Conservation (phyloP, 2,797 vertebrate species). For the Sebastes flavidus region DNA sequence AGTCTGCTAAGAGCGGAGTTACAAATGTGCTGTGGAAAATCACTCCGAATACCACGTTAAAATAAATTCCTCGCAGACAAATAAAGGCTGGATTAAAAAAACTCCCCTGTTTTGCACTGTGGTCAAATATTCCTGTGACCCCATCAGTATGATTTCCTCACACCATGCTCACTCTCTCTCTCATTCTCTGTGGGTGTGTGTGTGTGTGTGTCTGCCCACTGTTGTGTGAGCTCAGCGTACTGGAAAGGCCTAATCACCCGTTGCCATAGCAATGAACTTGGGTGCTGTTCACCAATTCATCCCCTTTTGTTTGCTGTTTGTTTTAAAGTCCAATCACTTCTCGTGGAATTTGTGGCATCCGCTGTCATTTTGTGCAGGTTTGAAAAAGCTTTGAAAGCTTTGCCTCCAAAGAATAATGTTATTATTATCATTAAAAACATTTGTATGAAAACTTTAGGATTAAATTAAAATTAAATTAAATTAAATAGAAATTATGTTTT, state of each 20-base stretch:
- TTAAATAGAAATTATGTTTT: background rate
- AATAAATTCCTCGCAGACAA: background rate
- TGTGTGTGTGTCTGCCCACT: slow-evolving; percentile 23
- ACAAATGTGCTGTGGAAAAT: background rate
- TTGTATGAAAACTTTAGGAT: background rate
- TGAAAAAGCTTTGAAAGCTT: slow-evolving; percentile 14
- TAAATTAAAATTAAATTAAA: no score
- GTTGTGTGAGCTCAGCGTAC: slow-evolving; percentile 73
- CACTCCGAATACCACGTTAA: background rate
- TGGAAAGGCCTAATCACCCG: slow-evolving; percentile 78
- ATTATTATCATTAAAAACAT: background rate
- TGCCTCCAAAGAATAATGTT: background rate
- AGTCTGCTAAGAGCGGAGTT: background rate
- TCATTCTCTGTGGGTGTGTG: background rate
- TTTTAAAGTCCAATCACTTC: slow-evolving; percentile 63
- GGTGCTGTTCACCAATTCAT: slow-evolving; percentile 56
- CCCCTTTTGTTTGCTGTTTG: slow-evolving; percentile 72
- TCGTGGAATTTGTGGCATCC: slow-evolving; percentile 65
- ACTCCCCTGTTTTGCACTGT: slow-evolving; percentile 17
- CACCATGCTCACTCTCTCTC: background rate
- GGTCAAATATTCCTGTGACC: background rate
- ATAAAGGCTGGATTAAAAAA: background rate
- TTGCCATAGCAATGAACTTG: slow-evolving; percentile 78
- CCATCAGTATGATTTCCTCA: slow-evolving; percentile 31
- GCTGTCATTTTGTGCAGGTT: slow-evolving; percentile 20